Base-by-base conservation (phyloP, 2,888 invertebrate genomes). In the Mythimna impura region DNA sequence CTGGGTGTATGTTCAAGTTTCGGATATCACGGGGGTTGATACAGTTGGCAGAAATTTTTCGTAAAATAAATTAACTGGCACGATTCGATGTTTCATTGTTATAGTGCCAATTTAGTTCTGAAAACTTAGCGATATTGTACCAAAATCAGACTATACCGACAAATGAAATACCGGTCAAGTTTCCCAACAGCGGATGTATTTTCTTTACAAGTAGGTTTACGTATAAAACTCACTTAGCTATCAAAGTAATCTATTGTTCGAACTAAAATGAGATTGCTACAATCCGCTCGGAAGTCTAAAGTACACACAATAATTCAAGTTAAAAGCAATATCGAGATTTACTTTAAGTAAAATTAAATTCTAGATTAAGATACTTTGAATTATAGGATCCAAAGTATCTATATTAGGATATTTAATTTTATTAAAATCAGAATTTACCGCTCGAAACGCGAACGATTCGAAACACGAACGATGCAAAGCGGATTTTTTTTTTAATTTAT, bases 181-280 rank as follows among this genome's bases (percentile, higher is more conserved):
- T 61, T 40, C 20, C 12, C 10, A 52, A 36, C 60, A 60, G 20
- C 17, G 43, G 22, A 9, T n/a, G 58, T 34, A 22, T 25, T 66
- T 60, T 34, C 34, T 60, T 25, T 43, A 25, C 10, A 54, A 66
- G 62, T 57, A 30, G 55, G 43, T 10, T 3, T 30, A 30, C 30
- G 43, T 43, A 65, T 50, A 47, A 20, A 54, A 69, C 76, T 54
- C 22, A 25, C 12, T 55, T 34, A 68, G 40, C 9, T 12, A 30
- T 58, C 8, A 40, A 61, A 71, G 43, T 17, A 36, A 36, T n/a
- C 22, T 25, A 50, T 50, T 64, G 71, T 65, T 71, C 25, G 12
- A 65, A 76, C 54, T 54, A 65, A 55, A 61, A 76, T 50, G 43
- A 30, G 40, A 76, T 71, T 61, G 34, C 36, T 70, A 22, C 43